A percentile compares a stretch with the other conserved stretches of the same genome.
Evolutionary conservation across 2,113 vertebrate species (phyloP).

Genomic region (Nycticorax nycticorax): DNA sequence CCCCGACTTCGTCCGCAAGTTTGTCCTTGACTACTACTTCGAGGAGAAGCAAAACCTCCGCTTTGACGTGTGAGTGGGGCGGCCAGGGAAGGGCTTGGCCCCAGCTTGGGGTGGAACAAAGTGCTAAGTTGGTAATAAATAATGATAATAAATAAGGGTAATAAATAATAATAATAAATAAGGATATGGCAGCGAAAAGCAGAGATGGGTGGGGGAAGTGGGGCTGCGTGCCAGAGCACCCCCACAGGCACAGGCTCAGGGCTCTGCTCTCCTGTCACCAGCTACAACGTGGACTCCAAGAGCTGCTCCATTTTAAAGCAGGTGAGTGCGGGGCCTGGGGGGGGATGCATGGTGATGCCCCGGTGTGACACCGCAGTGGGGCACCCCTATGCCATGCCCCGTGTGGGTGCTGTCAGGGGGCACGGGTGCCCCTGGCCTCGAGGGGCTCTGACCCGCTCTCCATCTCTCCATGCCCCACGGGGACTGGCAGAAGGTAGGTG

Average conservation of each 20-base stretch:
- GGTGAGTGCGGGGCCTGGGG: constrained; percentile 71
- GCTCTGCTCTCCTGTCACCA: constrained; percentile 60
- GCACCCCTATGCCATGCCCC: background rate
- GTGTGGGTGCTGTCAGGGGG: background rate
- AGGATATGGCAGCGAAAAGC: background rate
- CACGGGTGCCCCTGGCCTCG: accelerated
- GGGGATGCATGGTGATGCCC: accelerated
- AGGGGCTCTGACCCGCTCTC: background rate
- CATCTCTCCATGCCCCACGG: background rate
- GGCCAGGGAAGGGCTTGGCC: background rate
- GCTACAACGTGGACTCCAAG: constrained; percentile 95
- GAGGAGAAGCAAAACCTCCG: constrained; percentile 97
- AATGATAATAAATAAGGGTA: background rate
- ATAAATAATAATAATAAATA: background rate
- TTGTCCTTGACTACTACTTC: constrained; percentile 96
- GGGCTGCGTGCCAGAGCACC: background rate
- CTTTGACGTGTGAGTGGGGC: constrained; percentile 91
- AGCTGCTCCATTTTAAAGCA: constrained; percentile 93
- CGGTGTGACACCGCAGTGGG: accelerated
- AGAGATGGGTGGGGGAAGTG: accelerated
- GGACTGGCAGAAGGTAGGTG: constrained; percentile 75
- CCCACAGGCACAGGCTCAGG: background rate
- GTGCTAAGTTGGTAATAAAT: background rate
- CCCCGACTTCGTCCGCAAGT: constrained; percentile 96
- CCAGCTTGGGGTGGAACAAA: background rate